A percentile compares a stretch with the other conserved stretches of the same genome.
Evolutionary conservation across 2,797 vertebrate species (phyloP).

Genomic region (Neosalanx taihuensis): DNA sequence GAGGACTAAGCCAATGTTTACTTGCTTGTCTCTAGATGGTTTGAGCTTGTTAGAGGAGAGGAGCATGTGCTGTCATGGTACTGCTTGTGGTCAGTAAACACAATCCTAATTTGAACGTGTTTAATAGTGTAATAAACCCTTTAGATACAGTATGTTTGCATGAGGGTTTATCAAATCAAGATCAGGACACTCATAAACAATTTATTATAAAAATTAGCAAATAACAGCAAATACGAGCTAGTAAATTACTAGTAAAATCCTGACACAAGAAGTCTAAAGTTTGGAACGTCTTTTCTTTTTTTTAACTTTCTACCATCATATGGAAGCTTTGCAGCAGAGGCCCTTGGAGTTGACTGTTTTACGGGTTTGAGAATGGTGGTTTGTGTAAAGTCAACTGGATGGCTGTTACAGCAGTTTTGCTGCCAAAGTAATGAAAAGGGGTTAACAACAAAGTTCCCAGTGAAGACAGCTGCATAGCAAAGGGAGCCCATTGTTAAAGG

Average conservation of each 20-base stretch:
- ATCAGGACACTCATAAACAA: background rate
- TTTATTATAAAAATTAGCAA: background rate
- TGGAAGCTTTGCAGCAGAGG: conserved; percentile 31
- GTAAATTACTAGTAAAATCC: background rate
- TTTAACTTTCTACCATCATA: conserved; percentile 28
- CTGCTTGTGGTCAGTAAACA: background rate
- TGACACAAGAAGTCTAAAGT: background rate
- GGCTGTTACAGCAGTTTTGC: conserved; percentile 53
- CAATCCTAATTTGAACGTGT: background rate
- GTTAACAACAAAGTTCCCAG: conserved; percentile 58
- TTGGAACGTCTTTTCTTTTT: background rate
- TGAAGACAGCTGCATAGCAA: conserved; percentile 61
- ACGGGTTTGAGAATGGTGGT: conserved; percentile 28
- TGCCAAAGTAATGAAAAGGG: conserved; percentile 59
- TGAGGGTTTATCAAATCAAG: too few relatives aligned
- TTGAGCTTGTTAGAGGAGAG: conserved; percentile 18
- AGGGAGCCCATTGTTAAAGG: conserved; percentile 24
- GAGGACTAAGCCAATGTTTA: conserved; percentile 65
- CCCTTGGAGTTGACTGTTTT: conserved; percentile 55
- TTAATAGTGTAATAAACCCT: background rate
- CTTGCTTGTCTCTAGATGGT: conserved; percentile 34
- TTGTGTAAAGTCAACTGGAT: conserved; percentile 43
- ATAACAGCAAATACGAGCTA: background rate
- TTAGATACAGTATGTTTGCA: background rate
- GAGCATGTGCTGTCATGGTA: background rate